These are phyloP conservation scores for Oryctolagus cuniculus DNA, from an alignment of 2,113 vertebrate species.

Conservation along the genomic window DNA sequence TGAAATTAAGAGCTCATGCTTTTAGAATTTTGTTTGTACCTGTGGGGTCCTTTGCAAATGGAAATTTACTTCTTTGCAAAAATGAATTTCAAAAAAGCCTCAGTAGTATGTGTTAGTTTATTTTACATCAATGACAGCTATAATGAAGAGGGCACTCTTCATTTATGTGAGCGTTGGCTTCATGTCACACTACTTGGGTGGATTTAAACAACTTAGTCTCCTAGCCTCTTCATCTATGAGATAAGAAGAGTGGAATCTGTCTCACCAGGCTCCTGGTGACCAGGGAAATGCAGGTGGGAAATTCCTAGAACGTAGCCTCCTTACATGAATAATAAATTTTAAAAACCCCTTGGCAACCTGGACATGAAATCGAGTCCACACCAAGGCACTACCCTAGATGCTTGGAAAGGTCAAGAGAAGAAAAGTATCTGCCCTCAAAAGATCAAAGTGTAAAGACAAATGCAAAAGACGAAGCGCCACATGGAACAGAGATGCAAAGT, in stretches of 20 bases:
- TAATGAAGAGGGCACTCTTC: neutral
- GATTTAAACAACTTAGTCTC: constrained; percentile 13
- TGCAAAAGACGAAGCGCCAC: neutral
- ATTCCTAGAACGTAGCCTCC: neutral
- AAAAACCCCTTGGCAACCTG: neutral
- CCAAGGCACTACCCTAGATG: neutral
- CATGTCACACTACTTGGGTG: neutral
- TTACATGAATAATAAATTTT: neutral
- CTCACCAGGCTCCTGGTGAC: neutral
- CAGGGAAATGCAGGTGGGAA: neutral
- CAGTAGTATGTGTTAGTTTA: neutral
- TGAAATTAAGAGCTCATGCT: neutral
- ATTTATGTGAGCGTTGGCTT: neutral
- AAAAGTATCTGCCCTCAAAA: neutral
- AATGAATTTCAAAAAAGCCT: neutral
- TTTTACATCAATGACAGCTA: constrained; percentile 27
- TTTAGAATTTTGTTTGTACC: neutral
- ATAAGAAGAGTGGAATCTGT: neutral
- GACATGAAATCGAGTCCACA: neutral
- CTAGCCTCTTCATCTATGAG: neutral
- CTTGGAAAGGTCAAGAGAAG: neutral
- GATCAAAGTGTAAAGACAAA: neutral
- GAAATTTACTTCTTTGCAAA: neutral
- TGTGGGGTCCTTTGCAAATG: neutral
- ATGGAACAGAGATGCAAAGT: neutral